Conservation (phyloP, 2,113 vertebrate species). For the Struthio camelus region DNA sequence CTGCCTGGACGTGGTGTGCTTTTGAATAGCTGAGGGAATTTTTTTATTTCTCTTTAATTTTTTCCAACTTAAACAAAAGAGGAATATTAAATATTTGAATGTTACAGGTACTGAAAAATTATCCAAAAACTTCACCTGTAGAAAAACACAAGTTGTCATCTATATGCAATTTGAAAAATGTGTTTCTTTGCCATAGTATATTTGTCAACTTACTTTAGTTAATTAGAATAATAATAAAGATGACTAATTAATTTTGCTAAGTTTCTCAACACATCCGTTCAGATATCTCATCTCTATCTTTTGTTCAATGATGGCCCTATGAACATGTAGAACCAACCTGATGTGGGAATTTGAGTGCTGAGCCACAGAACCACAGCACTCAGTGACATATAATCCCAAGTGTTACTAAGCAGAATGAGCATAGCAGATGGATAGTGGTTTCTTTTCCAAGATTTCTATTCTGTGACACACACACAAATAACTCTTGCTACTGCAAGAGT, state of each 20-base stretch:
- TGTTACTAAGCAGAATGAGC: background rate
- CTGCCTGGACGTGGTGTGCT: background rate
- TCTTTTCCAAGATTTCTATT: background rate
- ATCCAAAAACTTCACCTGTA: background rate
- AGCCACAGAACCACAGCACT: background rate
- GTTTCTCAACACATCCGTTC: background rate
- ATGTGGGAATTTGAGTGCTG: background rate
- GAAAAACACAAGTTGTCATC: background rate
- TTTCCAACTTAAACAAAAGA: background rate
- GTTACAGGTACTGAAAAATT: background rate
- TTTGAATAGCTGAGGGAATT: constrained; percentile 27
- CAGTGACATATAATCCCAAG: background rate
- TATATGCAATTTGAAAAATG: background rate
- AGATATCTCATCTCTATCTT: background rate
- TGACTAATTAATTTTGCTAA: background rate
- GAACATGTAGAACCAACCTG: background rate
- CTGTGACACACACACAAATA: background rate
- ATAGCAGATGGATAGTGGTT: background rate
- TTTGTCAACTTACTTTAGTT: background rate
- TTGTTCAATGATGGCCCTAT: background rate
- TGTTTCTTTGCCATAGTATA: background rate
- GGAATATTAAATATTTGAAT: background rate
- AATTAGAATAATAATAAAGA: background rate
- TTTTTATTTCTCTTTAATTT: constrained; percentile 16
- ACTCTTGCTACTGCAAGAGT: too few relatives aligned